Conservation (phyloP, 2,113 vertebrate species). For the Trichomycterus rosablanca region DNA sequence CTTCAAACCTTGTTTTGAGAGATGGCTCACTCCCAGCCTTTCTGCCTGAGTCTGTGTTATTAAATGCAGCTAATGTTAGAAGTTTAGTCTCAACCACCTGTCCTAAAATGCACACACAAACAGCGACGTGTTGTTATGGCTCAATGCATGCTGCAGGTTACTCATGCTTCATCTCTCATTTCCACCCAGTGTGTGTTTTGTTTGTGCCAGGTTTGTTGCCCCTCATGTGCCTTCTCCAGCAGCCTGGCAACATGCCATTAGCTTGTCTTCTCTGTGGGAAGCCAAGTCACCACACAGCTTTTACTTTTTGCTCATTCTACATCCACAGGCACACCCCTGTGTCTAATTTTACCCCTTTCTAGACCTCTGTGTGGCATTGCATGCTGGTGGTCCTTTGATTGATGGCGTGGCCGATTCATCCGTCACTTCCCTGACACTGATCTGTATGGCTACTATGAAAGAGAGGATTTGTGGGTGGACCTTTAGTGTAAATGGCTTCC, state of each 20-base stretch:
- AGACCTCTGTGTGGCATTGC: background rate
- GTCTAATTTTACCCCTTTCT: background rate
- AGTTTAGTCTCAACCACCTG: background rate
- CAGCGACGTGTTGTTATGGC: no score
- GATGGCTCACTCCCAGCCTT: background rate
- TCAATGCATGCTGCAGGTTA: no score
- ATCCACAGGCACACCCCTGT: conserved; percentile 20
- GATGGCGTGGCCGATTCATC: conserved; percentile 23
- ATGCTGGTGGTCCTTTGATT: conserved; percentile 33
- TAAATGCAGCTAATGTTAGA: no score
- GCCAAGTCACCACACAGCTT: background rate
- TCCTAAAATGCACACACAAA: no score
- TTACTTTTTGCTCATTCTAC: background rate
- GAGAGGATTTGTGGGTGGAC: background rate
- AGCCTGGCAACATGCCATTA: conserved; percentile 17
- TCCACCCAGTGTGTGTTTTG: conserved; percentile 16
- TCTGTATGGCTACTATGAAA: conserved; percentile 18
- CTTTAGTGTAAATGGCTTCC: background rate
- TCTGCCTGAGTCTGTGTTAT: conserved; percentile 4
- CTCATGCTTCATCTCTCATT: conserved; percentile 13
- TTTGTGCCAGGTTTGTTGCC: conserved; percentile 12
- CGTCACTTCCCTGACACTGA: conserved; percentile 35
- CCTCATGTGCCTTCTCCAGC: conserved; percentile 7
- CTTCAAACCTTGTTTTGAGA: background rate
- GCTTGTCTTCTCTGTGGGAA: background rate